A percentile compares a stretch with the other conserved stretches of the same genome.
Conservation (phyloP, 2,113 vertebrate genomes). For the Tachuris rubrigastra region DNA sequence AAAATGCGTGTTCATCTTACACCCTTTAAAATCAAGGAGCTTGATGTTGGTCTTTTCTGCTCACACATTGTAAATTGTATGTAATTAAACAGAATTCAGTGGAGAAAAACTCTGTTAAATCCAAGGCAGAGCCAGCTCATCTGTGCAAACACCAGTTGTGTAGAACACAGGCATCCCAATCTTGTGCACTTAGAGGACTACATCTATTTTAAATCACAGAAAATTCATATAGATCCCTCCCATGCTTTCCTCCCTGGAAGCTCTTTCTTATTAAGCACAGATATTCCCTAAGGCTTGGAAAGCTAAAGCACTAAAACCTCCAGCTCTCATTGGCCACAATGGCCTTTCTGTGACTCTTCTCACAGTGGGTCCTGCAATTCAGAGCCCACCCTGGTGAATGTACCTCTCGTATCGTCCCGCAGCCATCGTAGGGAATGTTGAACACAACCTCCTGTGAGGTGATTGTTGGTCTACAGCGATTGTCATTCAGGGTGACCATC, state of each 20-base stretch:
- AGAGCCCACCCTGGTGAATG: fast-evolving
- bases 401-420: slow-evolving; percentile 68
- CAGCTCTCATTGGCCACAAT: fast-evolving
- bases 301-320: neutral
- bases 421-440: slow-evolving; percentile 67
- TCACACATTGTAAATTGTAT: neutral
- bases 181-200: neutral
- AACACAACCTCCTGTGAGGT: slow-evolving; percentile 40
- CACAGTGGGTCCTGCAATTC: fast-evolving
- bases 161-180: neutral
- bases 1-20: neutral
- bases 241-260: neutral
- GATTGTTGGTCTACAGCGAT: slow-evolving; percentile 30
- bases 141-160: neutral
- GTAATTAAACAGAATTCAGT: neutral
- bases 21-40: neutral
- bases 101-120: neutral
- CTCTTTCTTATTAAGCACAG: neutral
- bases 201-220: neutral
- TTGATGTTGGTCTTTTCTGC: neutral
- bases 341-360: neutral
- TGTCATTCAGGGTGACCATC: neutral
- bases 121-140: neutral
- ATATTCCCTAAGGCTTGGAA: neutral
- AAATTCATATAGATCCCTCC: neutral